phyloP scores from a whole-genome alignment of 2,113 vertebrate species.

The Engraulis encrasicolus region DNA sequence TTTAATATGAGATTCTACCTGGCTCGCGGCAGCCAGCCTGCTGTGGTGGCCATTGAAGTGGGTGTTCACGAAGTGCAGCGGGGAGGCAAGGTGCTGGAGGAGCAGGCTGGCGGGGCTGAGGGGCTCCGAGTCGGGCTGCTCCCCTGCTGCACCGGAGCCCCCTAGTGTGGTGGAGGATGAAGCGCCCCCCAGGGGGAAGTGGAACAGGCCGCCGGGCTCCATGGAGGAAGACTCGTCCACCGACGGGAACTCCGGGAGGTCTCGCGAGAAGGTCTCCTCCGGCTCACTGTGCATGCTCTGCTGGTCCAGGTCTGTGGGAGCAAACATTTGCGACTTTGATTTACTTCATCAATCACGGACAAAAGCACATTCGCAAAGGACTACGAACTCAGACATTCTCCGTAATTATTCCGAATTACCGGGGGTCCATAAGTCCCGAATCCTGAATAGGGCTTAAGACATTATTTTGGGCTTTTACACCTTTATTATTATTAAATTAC shows the following conservation, averaged over 20 bases:
- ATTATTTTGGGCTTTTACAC: too few relatives aligned
- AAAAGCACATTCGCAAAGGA: too few relatives aligned
- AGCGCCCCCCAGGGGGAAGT: slow-evolving; percentile 63
- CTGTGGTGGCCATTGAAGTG: slow-evolving; percentile 93
- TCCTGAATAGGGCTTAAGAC: too few relatives aligned
- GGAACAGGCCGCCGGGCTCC: slow-evolving; percentile 74
- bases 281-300: slow-evolving; percentile 91
- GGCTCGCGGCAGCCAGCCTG: slow-evolving; percentile 56
- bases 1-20: too few relatives aligned
- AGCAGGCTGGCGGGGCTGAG: slow-evolving; percentile 78
- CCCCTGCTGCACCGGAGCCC: background rate
- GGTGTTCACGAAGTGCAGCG: slow-evolving; percentile 97
- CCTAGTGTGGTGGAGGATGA: slow-evolving; percentile 27
- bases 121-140: slow-evolving; percentile 45
- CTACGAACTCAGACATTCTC: too few relatives aligned
- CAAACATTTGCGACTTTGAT: background rate
- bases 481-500: too few relatives aligned
- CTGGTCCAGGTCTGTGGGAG: slow-evolving; percentile 89
- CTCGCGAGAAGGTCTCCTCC: slow-evolving; percentile 85
- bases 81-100: slow-evolving; percentile 87
- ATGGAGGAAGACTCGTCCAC: slow-evolving; percentile 80
- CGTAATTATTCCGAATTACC: too few relatives aligned
- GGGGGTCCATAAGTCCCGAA: too few relatives aligned
- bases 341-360: background rate
- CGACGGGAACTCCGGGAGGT: slow-evolving; percentile 84